Evolutionary conservation across 2,113 vertebrate species (phyloP), one percentile per base, ranked within the genome.

Genomic region (Chamaea fasciata): DNA sequence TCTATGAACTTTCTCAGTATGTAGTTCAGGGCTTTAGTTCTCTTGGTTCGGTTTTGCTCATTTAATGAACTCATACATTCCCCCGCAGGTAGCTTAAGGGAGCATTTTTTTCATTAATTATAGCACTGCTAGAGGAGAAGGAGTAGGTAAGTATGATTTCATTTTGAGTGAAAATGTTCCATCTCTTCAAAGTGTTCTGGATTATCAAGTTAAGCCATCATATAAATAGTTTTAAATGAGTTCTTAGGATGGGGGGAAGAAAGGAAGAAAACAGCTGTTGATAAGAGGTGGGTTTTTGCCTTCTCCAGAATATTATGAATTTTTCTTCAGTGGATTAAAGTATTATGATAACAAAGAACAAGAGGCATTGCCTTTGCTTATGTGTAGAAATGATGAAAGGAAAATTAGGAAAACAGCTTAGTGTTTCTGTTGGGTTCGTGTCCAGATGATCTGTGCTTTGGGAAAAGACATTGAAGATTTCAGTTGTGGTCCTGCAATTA

Each of bases 61-160:
- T 88, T 91, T 84, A 63, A 67, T 87, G n/a, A 74, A 63, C 31
- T 74, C 33, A 49, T 69, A 35, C 10, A 46, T 96, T 92, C 91
- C 46, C 55, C 46, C 49, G 79, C 56, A 68, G 65, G 47, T 78
- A 73, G 26, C 57, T 83, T 86, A 91, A 94, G 78, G 90, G 83
- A 86, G 6, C 41, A 53, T 93, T 94, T 96, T 83, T 93, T 90
- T 69, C 7, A 17, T 95, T 94, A 83, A 63, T 64, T 83, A 52
- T 31, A 30, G 5, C 35, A 68, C 19, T 65, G 49, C 77, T 81
- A 95, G 1, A 87, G 88, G 26, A 57, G n/a, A 87, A 84, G 41
- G 73, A 65, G 13, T 59, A 90, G 42, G 90, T 91, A 89, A 73
- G 63, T 97, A 6, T 89, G 67, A 80, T 95, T 95, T 97, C 68